These are phyloP conservation scores for Sinonovacula constricta DNA, from an alignment of 1,140 invertebrate genomes.

Conservation along the genomic window DNA sequence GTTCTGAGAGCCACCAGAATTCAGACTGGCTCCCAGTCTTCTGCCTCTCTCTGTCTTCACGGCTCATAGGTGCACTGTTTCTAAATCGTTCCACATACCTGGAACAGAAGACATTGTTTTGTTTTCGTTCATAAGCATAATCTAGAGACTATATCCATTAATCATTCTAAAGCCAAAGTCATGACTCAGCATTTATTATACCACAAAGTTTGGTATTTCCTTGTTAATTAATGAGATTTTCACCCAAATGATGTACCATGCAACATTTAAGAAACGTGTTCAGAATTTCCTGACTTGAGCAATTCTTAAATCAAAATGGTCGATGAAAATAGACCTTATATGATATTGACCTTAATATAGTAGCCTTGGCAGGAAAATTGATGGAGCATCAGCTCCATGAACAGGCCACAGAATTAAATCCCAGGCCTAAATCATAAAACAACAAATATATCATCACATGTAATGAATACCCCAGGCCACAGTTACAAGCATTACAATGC, in stretches of 20 bases:
- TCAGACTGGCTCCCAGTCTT: conserved; percentile 46
- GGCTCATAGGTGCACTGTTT: conserved; percentile 65
- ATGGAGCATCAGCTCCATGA: too few species aligned
- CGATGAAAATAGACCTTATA: too few species aligned
- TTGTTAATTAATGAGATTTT: not conserved
- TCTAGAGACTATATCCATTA: not conserved
- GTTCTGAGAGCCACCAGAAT: conserved; percentile 69
- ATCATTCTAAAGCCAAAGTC: too few species aligned
- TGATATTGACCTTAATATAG: too few species aligned
- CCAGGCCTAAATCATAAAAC: too few species aligned
- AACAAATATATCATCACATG: too few species aligned
- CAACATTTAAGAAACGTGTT: not conserved
- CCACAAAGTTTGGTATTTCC: not conserved
- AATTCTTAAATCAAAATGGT: not conserved
- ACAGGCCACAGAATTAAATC: too few species aligned
- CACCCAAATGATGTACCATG: not conserved
- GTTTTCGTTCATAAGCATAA: too few species aligned
- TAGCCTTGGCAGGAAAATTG: too few species aligned
- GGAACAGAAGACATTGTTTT: too few species aligned
- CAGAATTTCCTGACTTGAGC: not conserved
- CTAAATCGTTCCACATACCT: conserved; percentile 71
- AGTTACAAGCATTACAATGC: too few species aligned
- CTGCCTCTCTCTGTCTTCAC: conserved; percentile 63
- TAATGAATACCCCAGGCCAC: too few species aligned
- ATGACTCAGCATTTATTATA: not conserved